Evolutionary conservation across 2,113 vertebrate species (phyloP), one percentile per base, ranked within the genome.

Genomic region (Nestor notabilis): DNA sequence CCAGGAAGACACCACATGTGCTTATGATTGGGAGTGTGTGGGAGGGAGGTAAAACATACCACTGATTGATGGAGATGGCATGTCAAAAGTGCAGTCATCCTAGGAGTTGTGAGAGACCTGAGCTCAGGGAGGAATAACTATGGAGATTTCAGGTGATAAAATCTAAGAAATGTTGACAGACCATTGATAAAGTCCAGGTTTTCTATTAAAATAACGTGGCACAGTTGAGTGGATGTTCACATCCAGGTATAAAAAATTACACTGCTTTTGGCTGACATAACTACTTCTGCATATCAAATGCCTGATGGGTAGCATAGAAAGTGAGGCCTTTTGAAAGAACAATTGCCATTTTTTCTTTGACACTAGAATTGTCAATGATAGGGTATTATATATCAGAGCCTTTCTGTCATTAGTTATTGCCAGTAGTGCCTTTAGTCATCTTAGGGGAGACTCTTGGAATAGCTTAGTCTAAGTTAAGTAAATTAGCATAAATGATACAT

Each of bases 361-460:
- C 28, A 28, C 79, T 95, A 88, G 98, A 97, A 87, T 94, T 71
- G 81, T 96, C 92, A 84, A 66, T 95, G 93, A 95, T 70, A 93
- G 84, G 91, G 89, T 95, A 90, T 97, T 98, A 87, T 76, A 29
- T 82, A 96, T 83, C 93, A 97, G 94, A 68, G 65, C 96, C 95
- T 98, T 97, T 97, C 98, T 97, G 95, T 98, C 97, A 96, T 98
- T 96, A 96, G 97, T 98, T 98, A 97, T 98, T 98, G 98, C 98
- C 98, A 98, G 98, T 98, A 99, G 98, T 99, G 98, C 98, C 99
- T 99, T 99, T 98, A 98, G 98, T 98, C 95, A 97, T 99, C 81
- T 98, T 98, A 98, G 97, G 98, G 98, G 97, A 99, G 98, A 98
- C 98, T 98, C 96, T 96, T 99, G 98, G 98, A 92, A 76, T 94